Evolutionary conservation across 2,888 invertebrate genomes (phyloP).

Genomic region (Isoperla grammatica): DNA sequence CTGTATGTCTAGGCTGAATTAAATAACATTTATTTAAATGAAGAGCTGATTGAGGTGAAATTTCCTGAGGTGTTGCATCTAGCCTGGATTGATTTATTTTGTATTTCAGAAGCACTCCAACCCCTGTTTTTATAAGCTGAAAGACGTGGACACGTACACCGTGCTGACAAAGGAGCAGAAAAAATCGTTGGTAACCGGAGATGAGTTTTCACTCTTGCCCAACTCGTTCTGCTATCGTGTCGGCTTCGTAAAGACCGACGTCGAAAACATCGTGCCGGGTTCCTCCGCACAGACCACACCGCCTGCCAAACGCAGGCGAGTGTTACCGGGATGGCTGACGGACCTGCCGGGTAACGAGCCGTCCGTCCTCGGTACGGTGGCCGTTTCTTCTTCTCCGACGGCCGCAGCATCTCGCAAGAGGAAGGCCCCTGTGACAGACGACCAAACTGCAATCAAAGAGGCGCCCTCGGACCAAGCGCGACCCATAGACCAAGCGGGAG

Average conservation of each 20-base stretch:
- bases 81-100: conserved; percentile 7
- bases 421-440: neutral
- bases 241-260: neutral
- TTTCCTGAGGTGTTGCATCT: too few relatives aligned
- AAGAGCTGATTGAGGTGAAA: too few relatives aligned
- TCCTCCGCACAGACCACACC: neutral
- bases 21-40: too few relatives aligned
- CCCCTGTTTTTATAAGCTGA: conserved; percentile 47
- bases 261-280: neutral
- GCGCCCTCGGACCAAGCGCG: neutral
- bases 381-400: too few relatives aligned
- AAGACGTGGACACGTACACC: conserved; percentile 38
- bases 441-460: neutral
- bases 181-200: conserved; percentile 44
- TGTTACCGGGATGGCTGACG: conserved; percentile 4
- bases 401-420: too few relatives aligned
- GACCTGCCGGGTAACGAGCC: neutral
- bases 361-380: too few relatives aligned
- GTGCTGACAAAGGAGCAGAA: conserved; percentile 41
- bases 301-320: neutral
- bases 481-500: too few relatives aligned
- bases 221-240: conserved; percentile 47
- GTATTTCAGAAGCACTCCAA: conserved; percentile 50
- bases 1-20: too few relatives aligned
- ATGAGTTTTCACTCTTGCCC: conserved; percentile 51